Evolutionary conservation across 2,888 invertebrate species (phyloP).

Genomic region (Fissipunctia ypsillon): DNA sequence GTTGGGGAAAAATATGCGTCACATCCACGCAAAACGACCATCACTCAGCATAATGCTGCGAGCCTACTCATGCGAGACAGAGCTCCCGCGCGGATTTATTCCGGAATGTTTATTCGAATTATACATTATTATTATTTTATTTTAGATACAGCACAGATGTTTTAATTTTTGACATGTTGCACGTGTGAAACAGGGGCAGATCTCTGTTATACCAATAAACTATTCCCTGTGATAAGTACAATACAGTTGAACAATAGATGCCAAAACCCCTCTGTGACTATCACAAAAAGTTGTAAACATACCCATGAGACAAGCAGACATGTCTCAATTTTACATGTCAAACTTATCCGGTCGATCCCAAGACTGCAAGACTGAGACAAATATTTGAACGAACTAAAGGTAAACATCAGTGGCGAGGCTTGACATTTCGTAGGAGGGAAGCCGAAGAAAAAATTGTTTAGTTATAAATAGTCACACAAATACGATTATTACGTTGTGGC

Average conservation of each 20-base stretch:
- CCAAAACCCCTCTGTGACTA: not conserved
- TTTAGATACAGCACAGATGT: not conserved
- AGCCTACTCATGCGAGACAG: no score
- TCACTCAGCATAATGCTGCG: no score
- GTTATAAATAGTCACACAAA: no score
- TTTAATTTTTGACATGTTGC: not conserved
- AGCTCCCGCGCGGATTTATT: no score
- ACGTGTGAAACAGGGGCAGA: not conserved
- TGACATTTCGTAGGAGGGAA: no score
- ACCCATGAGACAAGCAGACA: not conserved
- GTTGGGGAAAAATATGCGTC: no score
- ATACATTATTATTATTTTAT: no score
- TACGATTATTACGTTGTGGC: no score
- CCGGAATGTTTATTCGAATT: no score
- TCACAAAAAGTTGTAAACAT: not conserved
- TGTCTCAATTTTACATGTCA: slow-evolving; percentile 19
- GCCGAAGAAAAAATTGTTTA: no score
- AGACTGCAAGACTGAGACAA: slow-evolving; percentile 9
- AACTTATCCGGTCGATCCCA: not conserved
- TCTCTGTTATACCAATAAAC: not conserved
- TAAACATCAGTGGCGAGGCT: no score
- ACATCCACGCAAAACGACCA: no score
- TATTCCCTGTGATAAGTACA: not conserved
- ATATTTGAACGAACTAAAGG: slow-evolving; percentile 17
- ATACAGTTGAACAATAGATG: not conserved